Evolutionary conservation across 2,797 vertebrate species (phyloP).

Genomic region (Ctenochaetus hawaiiensis): DNA sequence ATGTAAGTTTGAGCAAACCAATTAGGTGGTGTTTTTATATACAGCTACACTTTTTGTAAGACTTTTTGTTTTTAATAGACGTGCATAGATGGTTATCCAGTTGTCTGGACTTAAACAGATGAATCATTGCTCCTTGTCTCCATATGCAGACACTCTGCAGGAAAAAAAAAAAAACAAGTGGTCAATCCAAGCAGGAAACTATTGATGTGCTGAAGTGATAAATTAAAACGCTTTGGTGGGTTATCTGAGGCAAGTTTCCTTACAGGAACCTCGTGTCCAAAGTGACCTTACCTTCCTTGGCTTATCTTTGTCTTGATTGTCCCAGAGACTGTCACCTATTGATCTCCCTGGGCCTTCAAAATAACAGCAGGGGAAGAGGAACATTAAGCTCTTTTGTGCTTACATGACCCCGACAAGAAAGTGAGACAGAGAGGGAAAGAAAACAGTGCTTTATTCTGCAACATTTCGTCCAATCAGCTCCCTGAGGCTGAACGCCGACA

Average conservation of each 20-base stretch:
- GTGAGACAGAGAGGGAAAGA: slow-evolving; percentile 49
- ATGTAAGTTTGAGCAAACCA: slow-evolving; percentile 62
- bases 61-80: slow-evolving; percentile 48
- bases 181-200: slow-evolving; percentile 24
- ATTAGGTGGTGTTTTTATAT: slow-evolving; percentile 58
- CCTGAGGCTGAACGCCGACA: slow-evolving; percentile 67
- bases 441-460: slow-evolving; percentile 74
- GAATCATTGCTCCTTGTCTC: slow-evolving; percentile 29
- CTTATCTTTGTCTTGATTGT: slow-evolving; percentile 62
- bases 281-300: slow-evolving; percentile 40
- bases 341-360: slow-evolving; percentile 56
- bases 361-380: slow-evolving; percentile 39
- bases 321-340: slow-evolving; percentile 56
- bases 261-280: slow-evolving; percentile 21
- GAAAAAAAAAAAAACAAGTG: slow-evolving; percentile 13
- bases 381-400: slow-evolving; percentile 63
- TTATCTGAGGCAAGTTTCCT: slow-evolving; percentile 26
- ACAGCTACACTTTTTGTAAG: neutral
- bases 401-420: slow-evolving; percentile 53
- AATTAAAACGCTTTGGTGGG: slow-evolving; percentile 30
- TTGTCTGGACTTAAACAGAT: slow-evolving; percentile 27
- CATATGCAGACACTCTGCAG: slow-evolving; percentile 12
- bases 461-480: slow-evolving; percentile 83
- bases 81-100: slow-evolving; percentile 25
- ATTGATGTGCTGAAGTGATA: slow-evolving; percentile 24